phyloP scores from a whole-genome alignment of 2,888 invertebrate genomes.

The Eupithecia subfuscata region DNA sequence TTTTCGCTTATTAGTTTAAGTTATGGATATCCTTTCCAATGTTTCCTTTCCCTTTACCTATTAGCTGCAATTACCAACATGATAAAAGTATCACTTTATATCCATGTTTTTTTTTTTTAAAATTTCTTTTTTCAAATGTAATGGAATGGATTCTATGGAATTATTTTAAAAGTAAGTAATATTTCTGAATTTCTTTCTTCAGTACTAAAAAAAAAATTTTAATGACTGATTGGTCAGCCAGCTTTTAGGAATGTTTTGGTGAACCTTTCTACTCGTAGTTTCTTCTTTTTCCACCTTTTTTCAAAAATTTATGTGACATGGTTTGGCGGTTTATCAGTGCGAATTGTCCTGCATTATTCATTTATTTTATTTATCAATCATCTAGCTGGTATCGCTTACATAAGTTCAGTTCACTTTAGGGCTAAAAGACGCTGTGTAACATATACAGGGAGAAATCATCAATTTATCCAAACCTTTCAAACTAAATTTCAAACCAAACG shows the following conservation, averaged over 20 bases:
- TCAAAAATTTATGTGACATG: not conserved
- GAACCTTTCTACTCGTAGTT: too few species aligned
- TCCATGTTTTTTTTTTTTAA: too few species aligned
- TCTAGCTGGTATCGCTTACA: not conserved
- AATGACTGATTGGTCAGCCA: not conserved
- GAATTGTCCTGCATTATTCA: not conserved
- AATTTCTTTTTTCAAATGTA: too few species aligned
- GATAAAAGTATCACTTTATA: not conserved
- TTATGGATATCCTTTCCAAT: not conserved
- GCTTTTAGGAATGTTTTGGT: not conserved
- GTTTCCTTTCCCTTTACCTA: not conserved
- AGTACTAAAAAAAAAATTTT: not conserved
- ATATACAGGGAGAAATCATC: not conserved
- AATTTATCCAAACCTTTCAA: not conserved
- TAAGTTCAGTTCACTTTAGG: not conserved
- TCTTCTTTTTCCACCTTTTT: too few species aligned
- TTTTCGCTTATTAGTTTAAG: conserved; percentile 12
- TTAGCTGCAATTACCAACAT: not conserved
- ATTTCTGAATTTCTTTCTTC: too few species aligned
- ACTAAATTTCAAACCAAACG: not conserved
- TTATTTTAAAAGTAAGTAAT: not conserved
- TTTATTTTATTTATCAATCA: not conserved
- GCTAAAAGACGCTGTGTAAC: not conserved
- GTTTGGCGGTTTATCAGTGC: not conserved
- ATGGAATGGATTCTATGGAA: too few species aligned